Evolutionary conservation across 2,113 vertebrate genomes (phyloP), one percentile per base, ranked within the genome.

Genomic region (Rhea americana): DNA sequence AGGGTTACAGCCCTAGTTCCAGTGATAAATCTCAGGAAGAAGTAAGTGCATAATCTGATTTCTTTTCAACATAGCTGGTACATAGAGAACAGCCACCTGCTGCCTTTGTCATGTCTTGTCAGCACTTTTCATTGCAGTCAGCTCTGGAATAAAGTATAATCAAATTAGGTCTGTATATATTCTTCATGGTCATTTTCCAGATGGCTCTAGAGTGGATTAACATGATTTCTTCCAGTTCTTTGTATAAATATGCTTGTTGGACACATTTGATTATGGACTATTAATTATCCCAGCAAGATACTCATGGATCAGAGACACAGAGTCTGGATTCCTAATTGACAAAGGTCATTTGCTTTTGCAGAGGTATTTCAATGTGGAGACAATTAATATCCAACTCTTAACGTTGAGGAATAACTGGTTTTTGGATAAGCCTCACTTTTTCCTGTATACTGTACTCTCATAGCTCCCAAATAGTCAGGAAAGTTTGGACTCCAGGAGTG

Each of bases 401-500:
- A 75, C 61, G 43, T 0, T 84, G 85, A 93, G 25, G 76, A 92
- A 93, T 55, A 45, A 45, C 30, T 89, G 56, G 32, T 88, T 95
- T 94, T 82, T 93, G 86, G 47, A 61, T 70, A 15, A 91, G 39
- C 74, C 70, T 80, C 71, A 68, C 9, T 89, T 94, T 94, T 96
- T 94, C 81, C 92, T 86, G 56, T 71, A 59, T 78, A 67, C 30
- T 68, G 14, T 90, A 83, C 59, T 91, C 83, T 95, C 78, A 82
- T 16, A 67, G 70, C 73, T 94, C 76, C 77, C 2, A 11, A 92
- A 41, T 41, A 86, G 87, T 94, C 86, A 72, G 77, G 75, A 94
- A 95, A 92, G 21, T 72, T 94, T 96, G 95, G 96, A 96, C 76
- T 85, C 68, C 7, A 11, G 17, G 32, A 93, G 22, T 79, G 95